A percentile compares a stretch with the other conserved stretches of the same genome.
These are phyloP conservation scores for Spinibarbus caldwelli DNA, from an alignment of 2,797 vertebrate species.

Conservation along the genomic window DNA sequence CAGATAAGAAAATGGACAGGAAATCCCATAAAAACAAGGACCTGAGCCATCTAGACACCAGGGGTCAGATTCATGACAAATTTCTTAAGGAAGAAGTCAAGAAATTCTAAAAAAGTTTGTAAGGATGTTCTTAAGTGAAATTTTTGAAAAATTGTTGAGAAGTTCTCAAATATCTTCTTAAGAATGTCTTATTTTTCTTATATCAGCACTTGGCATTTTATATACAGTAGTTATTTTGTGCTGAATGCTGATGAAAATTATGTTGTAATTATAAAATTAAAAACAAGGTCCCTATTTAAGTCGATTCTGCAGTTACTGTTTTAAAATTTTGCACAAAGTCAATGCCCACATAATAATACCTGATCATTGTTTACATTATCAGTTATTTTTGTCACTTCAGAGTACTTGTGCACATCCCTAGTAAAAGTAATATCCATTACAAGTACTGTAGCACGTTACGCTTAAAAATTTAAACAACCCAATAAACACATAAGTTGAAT, in stretches of 20 bases:
- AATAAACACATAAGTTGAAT: background rate
- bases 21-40: background rate
- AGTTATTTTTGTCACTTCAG: background rate
- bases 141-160: background rate
- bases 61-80: background rate
- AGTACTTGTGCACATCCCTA: background rate
- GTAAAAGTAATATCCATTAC: background rate
- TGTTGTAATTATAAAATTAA: background rate
- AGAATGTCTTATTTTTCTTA: background rate
- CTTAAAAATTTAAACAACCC: background rate
- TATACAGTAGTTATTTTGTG: background rate
- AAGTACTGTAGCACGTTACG: background rate
- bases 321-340: background rate
- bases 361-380: background rate
- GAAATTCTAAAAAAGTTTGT: background rate
- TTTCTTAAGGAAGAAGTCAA: background rate
- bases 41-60: background rate
- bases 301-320: background rate
- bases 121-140: background rate
- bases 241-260: background rate
- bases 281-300: background rate
- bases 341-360: background rate
- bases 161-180: background rate
- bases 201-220: background rate
- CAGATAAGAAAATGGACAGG: background rate